phyloP scores from a whole-genome alignment of 2,888 invertebrate species.

The Aethes cnicana region DNA sequence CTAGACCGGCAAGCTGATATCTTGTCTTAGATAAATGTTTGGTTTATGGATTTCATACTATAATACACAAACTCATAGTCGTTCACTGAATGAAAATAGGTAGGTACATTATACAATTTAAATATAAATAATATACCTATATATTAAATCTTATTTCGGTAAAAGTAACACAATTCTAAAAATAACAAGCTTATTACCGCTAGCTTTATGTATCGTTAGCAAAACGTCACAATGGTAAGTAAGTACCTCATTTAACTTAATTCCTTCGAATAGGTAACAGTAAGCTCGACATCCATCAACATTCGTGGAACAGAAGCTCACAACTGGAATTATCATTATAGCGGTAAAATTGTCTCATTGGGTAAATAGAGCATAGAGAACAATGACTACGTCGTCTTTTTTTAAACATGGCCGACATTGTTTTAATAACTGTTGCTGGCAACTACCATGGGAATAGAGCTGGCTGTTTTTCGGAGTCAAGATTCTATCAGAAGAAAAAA shows the following conservation, averaged over 20 bases:
- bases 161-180: too few species aligned
- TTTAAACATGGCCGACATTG: conserved; percentile 43
- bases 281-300: conserved; percentile 23
- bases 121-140: too few species aligned
- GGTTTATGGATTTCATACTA: not conserved
- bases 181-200: too few species aligned
- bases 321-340: conserved; percentile 38
- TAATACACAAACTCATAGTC: too few species aligned
- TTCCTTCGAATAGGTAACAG: conserved; percentile 15
- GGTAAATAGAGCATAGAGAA: conserved; percentile 73
- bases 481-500: conserved; percentile 19
- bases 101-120: too few species aligned
- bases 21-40: not conserved
- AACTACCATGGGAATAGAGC: conserved; percentile 45
- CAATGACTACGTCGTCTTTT: conserved; percentile 62
- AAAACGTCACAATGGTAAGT: conserved; percentile 10
- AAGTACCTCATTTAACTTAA: conserved; percentile 6
- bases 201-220: not conserved
- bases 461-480: conserved; percentile 10
- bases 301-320: conserved; percentile 26
- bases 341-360: conserved; percentile 54
- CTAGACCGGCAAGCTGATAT: not conserved
- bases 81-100: too few species aligned
- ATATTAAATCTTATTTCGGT: too few species aligned
- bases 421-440: conserved; percentile 53